These are phyloP conservation scores for Arremon aurantiirostris DNA, from an alignment of 2,797 vertebrate species.

Conservation along the genomic window DNA sequence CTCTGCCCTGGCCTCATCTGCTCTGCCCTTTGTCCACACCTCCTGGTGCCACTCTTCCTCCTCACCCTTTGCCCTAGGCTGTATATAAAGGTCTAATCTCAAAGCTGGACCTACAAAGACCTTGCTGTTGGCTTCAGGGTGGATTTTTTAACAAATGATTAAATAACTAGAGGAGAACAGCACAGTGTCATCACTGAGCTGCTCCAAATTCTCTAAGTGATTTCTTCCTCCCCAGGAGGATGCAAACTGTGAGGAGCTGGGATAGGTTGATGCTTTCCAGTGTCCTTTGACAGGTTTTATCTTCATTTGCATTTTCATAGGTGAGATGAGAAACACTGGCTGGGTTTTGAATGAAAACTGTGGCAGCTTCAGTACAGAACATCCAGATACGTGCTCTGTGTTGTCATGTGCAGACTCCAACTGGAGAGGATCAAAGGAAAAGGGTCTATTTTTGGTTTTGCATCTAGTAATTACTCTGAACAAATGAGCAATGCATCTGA, in stretches of 20 bases:
- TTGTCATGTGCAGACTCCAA: neutral
- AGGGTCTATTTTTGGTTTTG: conserved; percentile 39
- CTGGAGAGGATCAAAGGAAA: conserved; percentile 9
- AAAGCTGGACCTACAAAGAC: neutral
- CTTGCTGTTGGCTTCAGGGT: neutral
- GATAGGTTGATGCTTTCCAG: neutral
- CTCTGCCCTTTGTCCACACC: neutral
- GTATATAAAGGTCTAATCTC: neutral
- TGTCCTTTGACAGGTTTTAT: neutral
- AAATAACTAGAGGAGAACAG: neutral
- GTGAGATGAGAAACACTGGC: conserved; percentile 53
- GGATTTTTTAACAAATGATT: neutral
- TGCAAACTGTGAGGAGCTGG: neutral
- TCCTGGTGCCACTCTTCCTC: neutral
- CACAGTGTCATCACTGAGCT: accelerated
- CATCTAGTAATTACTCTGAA: conserved; percentile 49
- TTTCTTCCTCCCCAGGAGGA: neutral
- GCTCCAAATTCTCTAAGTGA: neutral
- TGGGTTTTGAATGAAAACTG: conserved; percentile 49
- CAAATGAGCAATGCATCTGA: conserved; percentile 62
- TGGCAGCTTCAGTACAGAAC: conserved; percentile 10
- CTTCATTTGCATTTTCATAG: conserved; percentile 43
- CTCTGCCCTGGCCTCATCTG: neutral
- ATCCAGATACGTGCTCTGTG: neutral
- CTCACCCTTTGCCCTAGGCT: neutral